Percentiles rank a stretch among this genome's conserved stretches.
These are phyloP conservation scores for Cynocephalus volans DNA, from an alignment of 2,113 vertebrate species.

Conservation along the genomic window DNA sequence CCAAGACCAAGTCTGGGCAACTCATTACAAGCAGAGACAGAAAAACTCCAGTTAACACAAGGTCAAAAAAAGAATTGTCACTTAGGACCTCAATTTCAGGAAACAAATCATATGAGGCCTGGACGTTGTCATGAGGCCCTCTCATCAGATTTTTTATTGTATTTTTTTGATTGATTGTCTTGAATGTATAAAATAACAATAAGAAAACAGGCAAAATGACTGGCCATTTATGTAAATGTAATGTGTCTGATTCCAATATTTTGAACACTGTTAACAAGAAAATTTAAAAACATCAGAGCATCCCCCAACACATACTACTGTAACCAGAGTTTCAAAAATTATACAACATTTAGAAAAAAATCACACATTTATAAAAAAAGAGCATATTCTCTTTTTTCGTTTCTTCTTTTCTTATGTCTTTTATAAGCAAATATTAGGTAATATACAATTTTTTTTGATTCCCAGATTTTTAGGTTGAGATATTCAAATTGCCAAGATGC, in stretches of 20 bases:
- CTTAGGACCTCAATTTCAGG: slow-evolving; percentile 80
- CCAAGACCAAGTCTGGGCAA: slow-evolving; percentile 35
- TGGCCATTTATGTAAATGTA: slow-evolving; percentile 59
- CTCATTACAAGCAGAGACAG: slow-evolving; percentile 72
- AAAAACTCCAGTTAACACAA: slow-evolving; percentile 63
- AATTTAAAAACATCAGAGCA: not conserved
- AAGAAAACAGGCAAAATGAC: slow-evolving; percentile 64
- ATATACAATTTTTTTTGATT: not conserved
- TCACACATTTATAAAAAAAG: not conserved
- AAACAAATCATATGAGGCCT: slow-evolving; percentile 83
- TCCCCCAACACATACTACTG: not conserved
- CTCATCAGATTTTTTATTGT: slow-evolving; percentile 75
- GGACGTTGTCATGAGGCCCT: slow-evolving; percentile 72
- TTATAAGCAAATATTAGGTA: not conserved
- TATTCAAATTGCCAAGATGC: not conserved
- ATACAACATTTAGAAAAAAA: not conserved
- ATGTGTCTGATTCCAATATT: slow-evolving; percentile 17
- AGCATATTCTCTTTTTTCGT: not conserved
- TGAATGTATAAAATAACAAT: slow-evolving; percentile 61
- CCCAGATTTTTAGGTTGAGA: not conserved
- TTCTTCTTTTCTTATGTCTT: not conserved
- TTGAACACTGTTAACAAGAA: slow-evolving; percentile 24
- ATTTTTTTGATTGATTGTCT: slow-evolving; percentile 80
- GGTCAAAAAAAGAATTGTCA: slow-evolving; percentile 80
- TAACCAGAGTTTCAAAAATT: not conserved